Evolutionary conservation across 2,888 invertebrate genomes (phyloP), one percentile per base, ranked within the genome.

Genomic region (Entomobrya proxima): DNA sequence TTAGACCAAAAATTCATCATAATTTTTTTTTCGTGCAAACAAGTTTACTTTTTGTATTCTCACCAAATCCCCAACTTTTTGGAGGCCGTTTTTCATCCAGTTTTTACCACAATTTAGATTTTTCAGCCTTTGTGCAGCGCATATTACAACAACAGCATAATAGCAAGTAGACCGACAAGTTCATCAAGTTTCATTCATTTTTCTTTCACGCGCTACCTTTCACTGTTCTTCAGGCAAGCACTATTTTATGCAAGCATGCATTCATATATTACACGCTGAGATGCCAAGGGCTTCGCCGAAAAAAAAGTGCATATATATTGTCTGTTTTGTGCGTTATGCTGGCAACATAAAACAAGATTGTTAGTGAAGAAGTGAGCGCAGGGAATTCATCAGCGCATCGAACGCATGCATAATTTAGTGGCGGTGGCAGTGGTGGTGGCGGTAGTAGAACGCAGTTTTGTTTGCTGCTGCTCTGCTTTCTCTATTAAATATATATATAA

Each of bases 331-430:
- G 27, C 78, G 64, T 64, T 64, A 2, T 27, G 37, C 13, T 21
- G 52, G 21, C 3, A 64, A 58, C 18, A 52, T 32, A 61, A 75
- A 50, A 75, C 18, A 32, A 52, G 35, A 52, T 40, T 76, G 32
- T 40, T 55, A 32, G 80, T 80, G 40, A 76, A 58, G 50, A 74
- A 79, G 75, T 44, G 77, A 50, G 82, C 81, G 37, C 9, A 81
- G 86, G 82, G 86, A 86, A 86, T 86, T 86, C 86, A 86, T 86
- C 86, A 86, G 82, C 86, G 86, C 86, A 86, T 81, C 55, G 58
- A 76, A 69, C 76, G 76, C 76, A 86, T 86, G 86, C 86, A 86
- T 86, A 86, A 86, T 86, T 86, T 86, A 86, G 77, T 69, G 69
- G 76, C 50, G 58, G 55, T 72, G 11, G 15, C 40, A 35, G 37